Evolutionary conservation across 2,113 vertebrate genomes (phyloP), one percentile per base, ranked within the genome.

Genomic region (Zapus hudsonius): DNA sequence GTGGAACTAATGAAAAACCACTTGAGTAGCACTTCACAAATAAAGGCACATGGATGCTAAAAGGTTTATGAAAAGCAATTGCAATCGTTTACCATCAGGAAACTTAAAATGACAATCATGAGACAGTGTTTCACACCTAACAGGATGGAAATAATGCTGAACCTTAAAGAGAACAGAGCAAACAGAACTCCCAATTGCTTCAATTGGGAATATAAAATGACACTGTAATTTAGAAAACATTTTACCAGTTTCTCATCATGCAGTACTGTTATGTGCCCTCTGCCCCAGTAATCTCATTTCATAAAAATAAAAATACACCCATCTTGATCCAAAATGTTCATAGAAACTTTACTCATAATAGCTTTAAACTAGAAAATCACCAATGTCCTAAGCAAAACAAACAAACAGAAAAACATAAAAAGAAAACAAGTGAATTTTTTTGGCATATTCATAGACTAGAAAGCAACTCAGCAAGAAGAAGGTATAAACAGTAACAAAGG

Each of bases 61-160:
- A 84, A 84, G 31, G 7, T 73, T 92, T 11, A 38, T 55, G 75
- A 90, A 52, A 94, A 92, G 27, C 11, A 75, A 40, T 87, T 80
- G 2, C 6, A 69, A 74, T 31, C 20, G 27, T 52, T 90, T 67
- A 11, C 87, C 44, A 88, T 67, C 19, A 85, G n/a, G 8, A 90
- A 94, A 80, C 73, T 57, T 79, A 64, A 87, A 74, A 69, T 84
- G 55, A 76, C 80, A 78, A 63, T 64, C 29, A 73, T 44, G 29
- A 81, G 33, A 84, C 47, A 2, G 0, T 29, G 40, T 82, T 87
- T 91, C 25, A 66, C 36, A 82, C 25, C 42, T n/a, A 81, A 8
- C 31, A 47, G 11, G 40, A 47, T 67, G 20, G 79, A 36, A 59
- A 74, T 78, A 29, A 69, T 17, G 1, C 57, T 44, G 63, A 89